Percentiles rank a stretch among this genome's conserved stretches.
Conservation (phyloP, 2,888 invertebrate species). For the Chymomyza fuscimana region DNA sequence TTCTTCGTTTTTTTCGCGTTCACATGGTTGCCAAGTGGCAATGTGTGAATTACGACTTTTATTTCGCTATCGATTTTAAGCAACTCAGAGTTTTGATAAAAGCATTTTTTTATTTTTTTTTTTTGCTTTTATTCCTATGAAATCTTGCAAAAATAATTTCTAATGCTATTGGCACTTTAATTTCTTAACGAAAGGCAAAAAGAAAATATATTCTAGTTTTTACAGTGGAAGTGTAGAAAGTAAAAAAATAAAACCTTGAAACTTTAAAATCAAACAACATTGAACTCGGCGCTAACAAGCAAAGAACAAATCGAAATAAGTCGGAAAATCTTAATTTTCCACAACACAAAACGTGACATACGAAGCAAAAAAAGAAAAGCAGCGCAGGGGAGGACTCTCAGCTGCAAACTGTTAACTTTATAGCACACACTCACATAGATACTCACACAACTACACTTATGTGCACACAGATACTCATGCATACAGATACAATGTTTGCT, state of each 20-base stretch:
- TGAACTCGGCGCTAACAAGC: constrained; percentile 47
- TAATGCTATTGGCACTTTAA: constrained; percentile 58
- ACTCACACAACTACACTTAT: neutral
- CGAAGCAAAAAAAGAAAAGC: constrained; percentile 9
- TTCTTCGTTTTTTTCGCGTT: neutral
- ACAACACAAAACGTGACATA: constrained; percentile 65
- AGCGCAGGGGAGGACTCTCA: neutral
- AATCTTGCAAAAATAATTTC: constrained; percentile 11
- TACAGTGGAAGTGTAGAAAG: neutral
- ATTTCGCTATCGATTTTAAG: neutral
- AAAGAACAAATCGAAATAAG: constrained; percentile 49
- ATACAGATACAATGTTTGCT: constrained; percentile 13
- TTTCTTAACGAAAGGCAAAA: constrained; percentile 44
- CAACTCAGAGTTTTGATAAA: constrained; percentile 10
- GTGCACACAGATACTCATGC: constrained; percentile 13
- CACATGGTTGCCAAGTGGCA: neutral
- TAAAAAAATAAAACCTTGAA: neutral
- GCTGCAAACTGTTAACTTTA: constrained; percentile 51
- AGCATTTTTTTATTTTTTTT: neutral
- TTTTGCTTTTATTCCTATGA: neutral
- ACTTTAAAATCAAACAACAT: neutral
- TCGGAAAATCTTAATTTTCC: constrained; percentile 64
- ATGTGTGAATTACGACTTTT: constrained; percentile 30
- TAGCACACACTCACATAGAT: neutral
- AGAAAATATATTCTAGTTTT: constrained; percentile 50